These are phyloP conservation scores for Hydractinia echinata DNA, from an alignment of 30 jellyfish, hydroid and myxozoan genomes.

Conservation along the genomic window DNA sequence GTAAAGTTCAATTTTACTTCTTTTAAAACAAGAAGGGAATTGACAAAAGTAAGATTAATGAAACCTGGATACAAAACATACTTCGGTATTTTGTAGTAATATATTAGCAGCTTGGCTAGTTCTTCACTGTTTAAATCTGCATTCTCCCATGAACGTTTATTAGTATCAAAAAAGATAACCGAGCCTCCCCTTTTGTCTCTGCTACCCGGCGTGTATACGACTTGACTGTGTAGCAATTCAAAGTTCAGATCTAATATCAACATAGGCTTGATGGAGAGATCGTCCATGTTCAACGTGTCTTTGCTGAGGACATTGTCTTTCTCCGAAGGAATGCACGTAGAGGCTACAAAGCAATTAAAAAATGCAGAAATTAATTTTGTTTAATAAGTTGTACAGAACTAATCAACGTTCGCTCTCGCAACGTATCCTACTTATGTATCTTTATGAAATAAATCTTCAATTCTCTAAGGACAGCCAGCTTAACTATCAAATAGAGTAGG, in stretches of 20 bases:
- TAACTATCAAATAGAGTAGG: too few species aligned
- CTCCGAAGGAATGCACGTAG: not conserved
- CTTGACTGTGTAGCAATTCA: conserved; percentile 82
- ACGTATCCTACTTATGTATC: not conserved
- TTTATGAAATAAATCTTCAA: too few species aligned
- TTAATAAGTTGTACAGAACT: not conserved
- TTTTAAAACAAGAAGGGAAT: not conserved
- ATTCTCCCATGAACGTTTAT: conserved; percentile 70
- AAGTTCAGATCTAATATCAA: conserved; percentile 72
- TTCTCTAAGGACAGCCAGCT: too few species aligned
- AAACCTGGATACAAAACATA: not conserved
- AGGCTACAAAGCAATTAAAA: not conserved
- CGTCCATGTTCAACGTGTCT: conserved; percentile 29
- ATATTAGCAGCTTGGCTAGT: conserved; percentile 59
- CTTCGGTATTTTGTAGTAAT: conserved; percentile 75
- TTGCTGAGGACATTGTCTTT: not conserved
- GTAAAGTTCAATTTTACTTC: not conserved
- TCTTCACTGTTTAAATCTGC: conserved; percentile 54
- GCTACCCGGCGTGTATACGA: conserved; percentile 80
- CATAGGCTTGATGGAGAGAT: conserved; percentile 48
- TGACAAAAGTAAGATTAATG: not conserved
- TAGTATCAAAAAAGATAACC: conserved; percentile 63
- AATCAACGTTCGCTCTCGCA: not conserved
- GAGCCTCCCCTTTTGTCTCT: conserved; percentile 92
- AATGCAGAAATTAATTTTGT: not conserved